Conservation (phyloP, 2,113 vertebrate genomes). For the Philantomba maxwellii region DNA sequence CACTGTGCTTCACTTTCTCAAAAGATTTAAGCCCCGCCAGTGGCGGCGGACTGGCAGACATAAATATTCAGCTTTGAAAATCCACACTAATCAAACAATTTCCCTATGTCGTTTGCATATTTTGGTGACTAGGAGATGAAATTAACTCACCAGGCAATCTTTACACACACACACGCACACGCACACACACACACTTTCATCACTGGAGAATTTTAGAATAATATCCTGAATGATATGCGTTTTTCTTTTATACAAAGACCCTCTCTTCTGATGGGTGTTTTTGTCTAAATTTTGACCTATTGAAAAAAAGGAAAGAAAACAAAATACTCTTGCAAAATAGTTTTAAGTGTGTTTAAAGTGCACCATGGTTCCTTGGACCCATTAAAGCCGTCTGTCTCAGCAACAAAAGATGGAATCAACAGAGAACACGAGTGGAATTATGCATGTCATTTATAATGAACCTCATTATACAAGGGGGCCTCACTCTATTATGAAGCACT, state of each 20-base stretch:
- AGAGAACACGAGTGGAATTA: conserved; percentile 68
- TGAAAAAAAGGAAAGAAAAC: conserved; percentile 32
- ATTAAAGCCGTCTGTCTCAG: conserved; percentile 71
- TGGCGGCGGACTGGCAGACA: background rate
- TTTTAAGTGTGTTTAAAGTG: conserved; percentile 51
- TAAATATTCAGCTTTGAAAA: conserved; percentile 43
- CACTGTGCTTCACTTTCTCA: background rate
- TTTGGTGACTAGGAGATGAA: conserved; percentile 27
- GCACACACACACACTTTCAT: background rate
- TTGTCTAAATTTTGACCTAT: background rate
- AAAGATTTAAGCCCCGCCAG: background rate
- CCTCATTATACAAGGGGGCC: conserved; percentile 69
- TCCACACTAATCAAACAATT: conserved; percentile 25
- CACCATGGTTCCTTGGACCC: conserved; percentile 42
- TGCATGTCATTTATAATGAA: conserved; percentile 75
- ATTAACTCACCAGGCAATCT: background rate
- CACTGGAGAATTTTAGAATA: background rate
- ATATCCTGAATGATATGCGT: background rate
- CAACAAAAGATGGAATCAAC: conserved; percentile 72
- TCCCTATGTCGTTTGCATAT: conserved; percentile 32
- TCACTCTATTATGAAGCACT: conserved; percentile 69
- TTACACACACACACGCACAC: background rate
- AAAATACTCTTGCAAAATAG: conserved; percentile 34
- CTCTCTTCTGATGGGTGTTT: background rate
- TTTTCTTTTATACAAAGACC: background rate